Base-by-base conservation (phyloP, 2,797 vertebrate genomes). In the Liparis tanakae region DNA sequence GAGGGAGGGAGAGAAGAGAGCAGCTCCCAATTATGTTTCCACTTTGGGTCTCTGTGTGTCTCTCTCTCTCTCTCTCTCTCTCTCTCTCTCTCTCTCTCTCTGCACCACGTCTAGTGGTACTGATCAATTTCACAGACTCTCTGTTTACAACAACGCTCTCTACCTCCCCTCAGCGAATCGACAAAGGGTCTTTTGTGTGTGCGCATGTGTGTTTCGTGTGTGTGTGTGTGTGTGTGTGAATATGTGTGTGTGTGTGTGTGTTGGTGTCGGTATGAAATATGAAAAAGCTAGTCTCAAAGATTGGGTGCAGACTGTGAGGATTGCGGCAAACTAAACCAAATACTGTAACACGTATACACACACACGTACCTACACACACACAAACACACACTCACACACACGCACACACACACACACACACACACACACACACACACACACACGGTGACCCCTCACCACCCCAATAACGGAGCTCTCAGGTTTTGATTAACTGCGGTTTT, bases 41-140 rank as follows among this genome's bases (percentile, higher is more conserved):
- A 74, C 85, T 85, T 88, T 87, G 78, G 75, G 76, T 82, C 66
- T 80, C 64, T 12, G 10, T 85, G 75, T 86, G 59, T 87, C 78
- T 56, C 76, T 68, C 20, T 53, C 69, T 78, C 80, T 79, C 63
- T 46, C 62, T 76, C 46, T 76, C 59, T 87, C 61, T 79, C 80
- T 80, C 83, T 84, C 25, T 30, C 25, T 30, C 25, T 30, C 25
- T 30, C 3, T 76, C 59, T 87, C 61, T 79, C 79, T 80, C 83
- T 84, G 75, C 81, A 81, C 79, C 85, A 78, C 81, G 70, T 59
- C 72, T 81, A 87, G 82, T 80, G 84, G 63, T 82, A 68, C 87
- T 87, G 87, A 92, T 93, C 89, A 88, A 88, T 93, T 94, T 93
- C 90, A 90, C 84, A 88, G 80, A 36, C 75, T 77, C 68, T 82